These are phyloP conservation scores for Pelobates fuscus DNA, from an alignment of 2,113 vertebrate genomes.

Conservation along the genomic window DNA sequence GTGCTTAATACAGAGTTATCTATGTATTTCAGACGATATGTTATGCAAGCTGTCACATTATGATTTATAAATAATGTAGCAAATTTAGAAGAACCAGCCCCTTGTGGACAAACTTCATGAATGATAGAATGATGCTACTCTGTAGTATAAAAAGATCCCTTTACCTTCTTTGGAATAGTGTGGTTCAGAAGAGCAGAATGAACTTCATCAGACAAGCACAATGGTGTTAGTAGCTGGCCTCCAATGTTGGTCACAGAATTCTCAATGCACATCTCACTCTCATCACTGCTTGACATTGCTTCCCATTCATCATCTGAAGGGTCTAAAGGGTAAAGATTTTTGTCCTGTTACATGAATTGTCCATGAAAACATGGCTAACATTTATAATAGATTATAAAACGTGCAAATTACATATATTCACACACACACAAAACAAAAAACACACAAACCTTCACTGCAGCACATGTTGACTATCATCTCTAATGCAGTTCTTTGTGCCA, in stretches of 20 bases:
- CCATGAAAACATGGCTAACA: too few species aligned
- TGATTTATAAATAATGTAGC: too few species aligned
- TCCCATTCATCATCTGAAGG: constrained; percentile 95
- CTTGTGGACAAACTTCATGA: too few species aligned
- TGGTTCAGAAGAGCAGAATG: constrained; percentile 81
- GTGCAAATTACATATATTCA: background rate
- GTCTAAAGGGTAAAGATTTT: constrained; percentile 67
- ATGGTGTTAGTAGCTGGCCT: constrained; percentile 80
- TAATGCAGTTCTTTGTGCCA: constrained; percentile 92
- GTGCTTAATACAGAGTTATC: too few species aligned
- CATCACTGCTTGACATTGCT: constrained; percentile 91
- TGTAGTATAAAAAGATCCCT: too few species aligned
- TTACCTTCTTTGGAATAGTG: constrained; percentile 87
- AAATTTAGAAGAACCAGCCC: too few species aligned
- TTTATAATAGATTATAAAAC: constrained; percentile 9
- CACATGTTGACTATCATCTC: constrained; percentile 98
- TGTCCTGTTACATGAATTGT: too few species aligned
- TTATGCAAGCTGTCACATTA: too few species aligned
- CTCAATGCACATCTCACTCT: constrained; percentile 84
- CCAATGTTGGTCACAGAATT: constrained; percentile 66
- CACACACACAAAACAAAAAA: too few species aligned
- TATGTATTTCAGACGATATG: too few species aligned
- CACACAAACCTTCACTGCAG: constrained; percentile 84
- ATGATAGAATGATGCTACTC: too few species aligned
- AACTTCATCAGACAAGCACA: constrained; percentile 92